Percentiles rank a stretch among this genome's conserved stretches.
phyloP scores from a whole-genome alignment of 2,797 vertebrate genomes.

The Hoplostethus atlanticus region DNA sequence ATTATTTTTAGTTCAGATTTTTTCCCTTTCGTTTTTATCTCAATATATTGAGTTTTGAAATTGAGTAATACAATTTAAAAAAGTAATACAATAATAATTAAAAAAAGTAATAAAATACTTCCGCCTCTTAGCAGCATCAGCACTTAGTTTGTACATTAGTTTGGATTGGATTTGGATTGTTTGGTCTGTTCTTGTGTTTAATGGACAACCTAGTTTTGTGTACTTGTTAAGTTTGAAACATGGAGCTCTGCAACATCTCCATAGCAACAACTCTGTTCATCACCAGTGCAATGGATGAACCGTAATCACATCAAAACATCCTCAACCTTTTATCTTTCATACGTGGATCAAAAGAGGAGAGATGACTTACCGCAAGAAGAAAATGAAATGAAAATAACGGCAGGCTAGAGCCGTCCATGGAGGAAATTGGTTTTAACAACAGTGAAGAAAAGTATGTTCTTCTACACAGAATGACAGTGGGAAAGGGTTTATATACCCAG shows the following conservation, averaged over 20 bases:
- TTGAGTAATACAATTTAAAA: no score
- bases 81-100: no score
- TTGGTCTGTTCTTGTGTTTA: no score
- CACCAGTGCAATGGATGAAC: neutral
- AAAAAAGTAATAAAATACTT: no score
- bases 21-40: no score
- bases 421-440: slow-evolving; percentile 51
- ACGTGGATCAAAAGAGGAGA: slow-evolving; percentile 25
- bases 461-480: neutral
- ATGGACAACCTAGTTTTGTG: no score
- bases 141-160: no score
- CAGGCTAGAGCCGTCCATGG: neutral
- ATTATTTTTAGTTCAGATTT: no score
- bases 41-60: no score
- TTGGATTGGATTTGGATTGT: no score
- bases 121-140: no score
- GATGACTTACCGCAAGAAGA: slow-evolving; percentile 16
- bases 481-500: slow-evolving; percentile 28
- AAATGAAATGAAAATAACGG: slow-evolving; percentile 24
- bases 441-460: slow-evolving; percentile 18
- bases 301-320: no score
- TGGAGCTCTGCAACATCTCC: slow-evolving; percentile 24
- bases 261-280: slow-evolving; percentile 28
- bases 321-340: slow-evolving; percentile 36
- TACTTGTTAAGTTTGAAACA: neutral